Conservation (phyloP, 2,113 vertebrate genomes). For the Ceyx margarethae region DNA sequence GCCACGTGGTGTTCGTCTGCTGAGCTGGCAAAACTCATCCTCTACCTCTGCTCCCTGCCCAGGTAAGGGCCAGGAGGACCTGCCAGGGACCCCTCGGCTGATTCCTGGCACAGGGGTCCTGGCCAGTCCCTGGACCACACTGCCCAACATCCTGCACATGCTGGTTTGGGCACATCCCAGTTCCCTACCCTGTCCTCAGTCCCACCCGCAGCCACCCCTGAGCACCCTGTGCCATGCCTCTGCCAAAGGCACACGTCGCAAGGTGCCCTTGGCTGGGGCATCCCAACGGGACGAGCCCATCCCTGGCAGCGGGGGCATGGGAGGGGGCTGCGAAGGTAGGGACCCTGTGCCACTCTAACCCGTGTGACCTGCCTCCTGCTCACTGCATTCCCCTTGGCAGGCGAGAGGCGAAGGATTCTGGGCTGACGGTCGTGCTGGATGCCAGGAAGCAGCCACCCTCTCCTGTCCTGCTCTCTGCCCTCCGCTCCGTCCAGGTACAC, state of each 20-base stretch:
- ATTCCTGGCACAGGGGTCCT: not conserved
- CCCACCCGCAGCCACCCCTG: fast-evolving
- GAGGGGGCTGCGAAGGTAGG: not conserved
- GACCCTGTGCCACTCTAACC: not conserved
- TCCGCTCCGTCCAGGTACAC: constrained; percentile 81
- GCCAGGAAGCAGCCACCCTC: constrained; percentile 76
- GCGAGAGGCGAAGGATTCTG: constrained; percentile 74
- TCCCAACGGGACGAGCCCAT: fast-evolving
- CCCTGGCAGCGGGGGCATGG: too few relatives aligned
- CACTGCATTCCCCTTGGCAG: constrained; percentile 52
- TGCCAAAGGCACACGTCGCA: not conserved
- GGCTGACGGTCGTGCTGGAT: constrained; percentile 82
- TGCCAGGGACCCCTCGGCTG: not conserved
- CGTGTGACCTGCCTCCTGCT: not conserved
- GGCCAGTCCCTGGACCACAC: not conserved
- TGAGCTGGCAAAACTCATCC: constrained; percentile 79
- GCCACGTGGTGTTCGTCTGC: constrained; percentile 71
- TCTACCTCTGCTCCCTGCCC: constrained; percentile 81
- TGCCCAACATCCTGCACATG: fast-evolving
- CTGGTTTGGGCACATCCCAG: not conserved
- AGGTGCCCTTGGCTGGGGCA: not conserved
- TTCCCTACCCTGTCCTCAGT: fast-evolving
- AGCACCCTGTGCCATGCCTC: not conserved
- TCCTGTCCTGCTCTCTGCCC: constrained; percentile 75
- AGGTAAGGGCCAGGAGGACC: constrained; percentile 73